Percentiles rank a stretch among this genome's conserved stretches.
phyloP scores from a whole-genome alignment of 2,888 invertebrate genomes.

The Diplazon laetatorius region DNA sequence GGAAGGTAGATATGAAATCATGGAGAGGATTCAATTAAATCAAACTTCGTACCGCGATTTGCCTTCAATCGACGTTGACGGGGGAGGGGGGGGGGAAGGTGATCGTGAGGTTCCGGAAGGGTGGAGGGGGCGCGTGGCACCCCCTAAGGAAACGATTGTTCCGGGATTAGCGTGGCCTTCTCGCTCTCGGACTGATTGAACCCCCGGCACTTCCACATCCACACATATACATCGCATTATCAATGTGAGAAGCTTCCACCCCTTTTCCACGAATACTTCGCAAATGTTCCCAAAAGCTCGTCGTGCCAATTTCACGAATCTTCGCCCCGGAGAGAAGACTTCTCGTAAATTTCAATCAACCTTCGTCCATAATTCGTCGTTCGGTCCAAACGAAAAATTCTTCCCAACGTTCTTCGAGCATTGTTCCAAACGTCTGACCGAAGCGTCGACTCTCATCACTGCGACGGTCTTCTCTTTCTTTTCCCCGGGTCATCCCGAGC shows the following conservation, averaged over 20 bases:
- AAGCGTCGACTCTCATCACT: constrained; percentile 9
- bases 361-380: no score
- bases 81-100: constrained; percentile 33
- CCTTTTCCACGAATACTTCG: constrained; percentile 46
- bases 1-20: constrained; percentile 81
- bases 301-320: constrained; percentile 27
- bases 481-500: neutral
- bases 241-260: constrained; percentile 26
- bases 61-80: constrained; percentile 76
- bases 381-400: no score
- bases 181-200: constrained; percentile 76
- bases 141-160: constrained; percentile 75
- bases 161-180: constrained; percentile 76
- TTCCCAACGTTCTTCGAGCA: no score
- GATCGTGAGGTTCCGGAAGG: no score
- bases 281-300: constrained; percentile 21
- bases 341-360: constrained; percentile 18
- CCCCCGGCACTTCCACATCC: constrained; percentile 58
- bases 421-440: constrained; percentile 18
- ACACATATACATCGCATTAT: constrained; percentile 19
- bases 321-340: constrained; percentile 21
- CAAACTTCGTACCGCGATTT: constrained; percentile 76
- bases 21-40: constrained; percentile 81
- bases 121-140: constrained; percentile 26
- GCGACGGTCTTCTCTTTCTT: neutral